phyloP scores from a whole-genome alignment of 2,888 invertebrate species.

The Amphipyra tragopoginis region DNA sequence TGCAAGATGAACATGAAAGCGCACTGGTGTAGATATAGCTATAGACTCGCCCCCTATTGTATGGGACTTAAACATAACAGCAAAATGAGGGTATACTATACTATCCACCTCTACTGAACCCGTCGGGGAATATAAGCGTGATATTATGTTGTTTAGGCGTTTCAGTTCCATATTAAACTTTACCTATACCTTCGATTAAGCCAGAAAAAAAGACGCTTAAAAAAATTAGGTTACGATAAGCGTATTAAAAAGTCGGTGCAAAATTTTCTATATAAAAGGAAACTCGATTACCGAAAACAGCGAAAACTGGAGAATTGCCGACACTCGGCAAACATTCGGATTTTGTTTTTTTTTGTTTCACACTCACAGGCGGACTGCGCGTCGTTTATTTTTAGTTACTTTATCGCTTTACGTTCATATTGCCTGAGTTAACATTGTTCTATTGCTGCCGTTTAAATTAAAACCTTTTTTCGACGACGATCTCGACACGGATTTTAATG shows the following conservation, averaged over 20 bases:
- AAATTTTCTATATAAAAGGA: constrained; percentile 9
- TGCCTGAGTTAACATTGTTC: constrained; percentile 5
- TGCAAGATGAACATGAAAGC: too few relatives aligned
- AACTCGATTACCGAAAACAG: constrained; percentile 17
- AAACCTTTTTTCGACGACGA: constrained; percentile 1
- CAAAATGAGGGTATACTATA: too few relatives aligned
- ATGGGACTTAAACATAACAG: too few relatives aligned
- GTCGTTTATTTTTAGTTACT: constrained; percentile 23
- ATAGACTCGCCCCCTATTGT: too few relatives aligned
- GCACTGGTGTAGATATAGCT: too few relatives aligned
- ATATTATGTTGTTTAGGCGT: too few relatives aligned
- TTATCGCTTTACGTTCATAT: constrained; percentile 10
- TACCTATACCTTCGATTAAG: too few relatives aligned
- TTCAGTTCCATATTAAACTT: too few relatives aligned
- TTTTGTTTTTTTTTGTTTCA: constrained; percentile 29
- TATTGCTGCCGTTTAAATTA: constrained; percentile 8
- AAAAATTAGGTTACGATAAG: neutral
- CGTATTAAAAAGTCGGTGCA: constrained; percentile 2
- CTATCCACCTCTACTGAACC: too few relatives aligned
- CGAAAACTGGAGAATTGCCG: constrained; percentile 22
- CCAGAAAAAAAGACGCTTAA: too few relatives aligned
- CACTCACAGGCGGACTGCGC: constrained; percentile 4
- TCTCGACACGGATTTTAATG: neutral
- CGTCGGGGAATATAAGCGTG: too few relatives aligned
- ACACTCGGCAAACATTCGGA: constrained; percentile 16